Percentiles rank a stretch among this genome's conserved stretches.
Evolutionary conservation across 1,140 invertebrate genomes (phyloP).

Genomic region (Drosophila virilis): DNA sequence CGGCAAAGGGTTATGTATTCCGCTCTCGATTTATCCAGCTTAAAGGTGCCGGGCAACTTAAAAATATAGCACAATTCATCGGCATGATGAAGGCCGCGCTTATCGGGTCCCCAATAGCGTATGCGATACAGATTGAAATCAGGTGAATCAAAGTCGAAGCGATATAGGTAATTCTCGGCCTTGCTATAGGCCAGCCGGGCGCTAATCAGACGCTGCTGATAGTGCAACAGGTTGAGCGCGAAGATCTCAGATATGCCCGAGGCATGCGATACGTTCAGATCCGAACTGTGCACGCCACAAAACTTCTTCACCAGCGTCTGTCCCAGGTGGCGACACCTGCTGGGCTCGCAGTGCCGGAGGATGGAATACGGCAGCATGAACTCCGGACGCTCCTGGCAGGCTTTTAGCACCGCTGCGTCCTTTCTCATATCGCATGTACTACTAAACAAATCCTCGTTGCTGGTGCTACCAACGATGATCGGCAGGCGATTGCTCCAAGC

Average conservation of each 20-base stretch:
- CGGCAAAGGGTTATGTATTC: constrained; percentile 80
- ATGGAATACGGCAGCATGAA: constrained; percentile 47
- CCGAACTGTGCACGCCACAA: constrained; percentile 17
- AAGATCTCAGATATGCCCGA: not conserved
- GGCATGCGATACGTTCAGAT: constrained; percentile 9
- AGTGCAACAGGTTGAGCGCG: constrained; percentile 67
- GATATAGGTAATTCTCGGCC: constrained; percentile 84
- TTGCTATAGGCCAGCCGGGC: constrained; percentile 60
- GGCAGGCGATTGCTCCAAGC: constrained; percentile 69
- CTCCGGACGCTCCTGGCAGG: constrained; percentile 29
- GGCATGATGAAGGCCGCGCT: constrained; percentile 85
- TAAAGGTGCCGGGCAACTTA: constrained; percentile 83
- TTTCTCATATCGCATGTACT: not conserved
- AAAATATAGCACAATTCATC: constrained; percentile 88
- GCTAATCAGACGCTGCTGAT: constrained; percentile 67
- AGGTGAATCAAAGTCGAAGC: constrained; percentile 83
- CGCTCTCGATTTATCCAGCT: constrained; percentile 68
- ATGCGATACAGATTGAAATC: constrained; percentile 70
- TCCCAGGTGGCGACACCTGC: constrained; percentile 37
- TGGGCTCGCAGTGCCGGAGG: constrained; percentile 20
- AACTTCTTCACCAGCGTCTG: constrained; percentile 40
- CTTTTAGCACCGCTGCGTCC: constrained; percentile 17
- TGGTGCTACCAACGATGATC: constrained; percentile 60
- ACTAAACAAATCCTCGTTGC: constrained; percentile 32
- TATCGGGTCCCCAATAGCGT: constrained; percentile 43